phyloP scores from a whole-genome alignment of 2,888 invertebrate species.

The Blastobasis adustella region DNA sequence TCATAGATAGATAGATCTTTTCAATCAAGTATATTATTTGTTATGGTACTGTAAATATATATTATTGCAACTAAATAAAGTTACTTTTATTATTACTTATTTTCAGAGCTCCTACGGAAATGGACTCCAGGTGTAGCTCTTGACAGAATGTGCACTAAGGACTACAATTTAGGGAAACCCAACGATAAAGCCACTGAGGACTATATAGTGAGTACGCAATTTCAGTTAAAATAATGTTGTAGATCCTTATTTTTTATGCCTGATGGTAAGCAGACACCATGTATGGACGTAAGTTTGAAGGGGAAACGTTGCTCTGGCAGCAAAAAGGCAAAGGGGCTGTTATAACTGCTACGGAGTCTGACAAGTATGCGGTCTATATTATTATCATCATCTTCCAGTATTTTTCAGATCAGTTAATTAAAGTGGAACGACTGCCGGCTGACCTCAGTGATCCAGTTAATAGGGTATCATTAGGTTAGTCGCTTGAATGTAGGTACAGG shows the following conservation, averaged over 20 bases:
- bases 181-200: conserved; percentile 16
- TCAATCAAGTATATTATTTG: too few species aligned
- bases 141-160: conserved; percentile 59
- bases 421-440: too few species aligned
- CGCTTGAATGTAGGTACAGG: background rate
- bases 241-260: background rate
- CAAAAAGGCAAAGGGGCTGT: too few species aligned
- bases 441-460: too few species aligned
- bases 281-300: background rate
- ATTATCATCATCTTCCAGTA: too few species aligned
- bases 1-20: too few species aligned
- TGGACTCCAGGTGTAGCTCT: conserved; percentile 46
- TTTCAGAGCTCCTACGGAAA: conserved; percentile 41
- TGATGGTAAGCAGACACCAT: conserved; percentile 27
- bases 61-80: too few species aligned
- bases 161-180: conserved; percentile 39
- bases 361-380: too few species aligned
- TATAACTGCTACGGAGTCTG: too few species aligned
- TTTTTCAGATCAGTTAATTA: too few species aligned
- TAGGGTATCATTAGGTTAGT: background rate
- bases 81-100: too few species aligned
- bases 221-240: background rate
- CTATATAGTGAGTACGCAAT: conserved; percentile 18
- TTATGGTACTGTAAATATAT: too few species aligned
- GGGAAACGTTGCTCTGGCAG: background rate